Evolutionary conservation across 2,888 invertebrate genomes (phyloP).

Genomic region (Melanophora roralis): DNA sequence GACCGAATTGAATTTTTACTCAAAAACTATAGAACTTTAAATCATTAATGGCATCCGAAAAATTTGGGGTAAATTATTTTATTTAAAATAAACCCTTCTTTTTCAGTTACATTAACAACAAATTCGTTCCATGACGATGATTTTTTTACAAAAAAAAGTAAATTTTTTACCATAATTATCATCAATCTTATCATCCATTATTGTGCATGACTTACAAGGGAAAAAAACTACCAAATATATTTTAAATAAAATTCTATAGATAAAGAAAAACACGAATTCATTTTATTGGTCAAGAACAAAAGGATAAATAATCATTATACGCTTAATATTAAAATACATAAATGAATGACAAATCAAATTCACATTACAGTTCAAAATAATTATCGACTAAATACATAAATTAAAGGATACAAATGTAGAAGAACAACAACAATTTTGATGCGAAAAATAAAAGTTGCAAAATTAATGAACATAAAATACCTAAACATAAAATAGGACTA

Average conservation of each 20-base stretch:
- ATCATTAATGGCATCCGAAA: too few relatives aligned
- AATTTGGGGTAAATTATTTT: too few relatives aligned
- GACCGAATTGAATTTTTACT: too few relatives aligned
- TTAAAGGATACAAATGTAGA: slow-evolving; percentile 26
- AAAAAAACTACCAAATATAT: too few relatives aligned
- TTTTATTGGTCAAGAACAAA: background rate
- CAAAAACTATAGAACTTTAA: too few relatives aligned
- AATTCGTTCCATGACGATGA: too few relatives aligned
- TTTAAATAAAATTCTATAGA: too few relatives aligned
- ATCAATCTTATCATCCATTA: background rate
- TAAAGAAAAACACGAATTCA: background rate
- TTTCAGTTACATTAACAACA: too few relatives aligned
- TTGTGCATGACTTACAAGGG: too few relatives aligned
- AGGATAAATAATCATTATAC: slow-evolving; percentile 12
- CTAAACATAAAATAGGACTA: slow-evolving; percentile 9
- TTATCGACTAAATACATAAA: slow-evolving; percentile 26
- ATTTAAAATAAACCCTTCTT: too few relatives aligned
- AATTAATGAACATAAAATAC: background rate
- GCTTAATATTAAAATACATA: slow-evolving; percentile 12
- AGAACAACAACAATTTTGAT: background rate
- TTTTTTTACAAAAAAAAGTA: too few relatives aligned
- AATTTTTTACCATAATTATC: background rate
- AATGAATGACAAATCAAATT: slow-evolving; percentile 25
- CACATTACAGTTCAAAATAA: slow-evolving; percentile 5
- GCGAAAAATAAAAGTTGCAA: background rate